These are phyloP conservation scores for Leptinotarsa rubiginosa DNA, from an alignment of 2,888 invertebrate genomes.

Conservation along the genomic window DNA sequence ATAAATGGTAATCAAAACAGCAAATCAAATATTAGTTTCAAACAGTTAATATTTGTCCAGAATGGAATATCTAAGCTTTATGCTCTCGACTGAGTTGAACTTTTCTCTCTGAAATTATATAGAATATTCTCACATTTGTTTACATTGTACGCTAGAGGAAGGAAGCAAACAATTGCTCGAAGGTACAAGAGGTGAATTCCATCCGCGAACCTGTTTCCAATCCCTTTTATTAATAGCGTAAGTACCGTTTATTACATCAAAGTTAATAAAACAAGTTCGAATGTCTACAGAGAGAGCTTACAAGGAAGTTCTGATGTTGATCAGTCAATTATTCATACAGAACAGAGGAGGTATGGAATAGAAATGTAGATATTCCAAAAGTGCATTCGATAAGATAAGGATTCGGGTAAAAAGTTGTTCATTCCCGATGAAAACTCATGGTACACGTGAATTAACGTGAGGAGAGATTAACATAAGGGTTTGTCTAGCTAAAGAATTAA, in stretches of 20 bases:
- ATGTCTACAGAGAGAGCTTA: not conserved
- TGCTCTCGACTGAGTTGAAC: slow-evolving; percentile 50
- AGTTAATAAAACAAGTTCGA: slow-evolving; percentile 17
- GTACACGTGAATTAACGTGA: no score
- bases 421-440: no score
- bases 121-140: slow-evolving; percentile 57
- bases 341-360: not conserved
- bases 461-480: no score
- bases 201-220: slow-evolving; percentile 43
- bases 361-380: no score
- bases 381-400: no score
- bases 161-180: slow-evolving; percentile 57
- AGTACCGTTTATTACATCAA: slow-evolving; percentile 42
- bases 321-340: not conserved
- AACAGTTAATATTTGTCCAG: slow-evolving; percentile 42
- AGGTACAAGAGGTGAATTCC: slow-evolving; percentile 52
- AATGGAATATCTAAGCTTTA: slow-evolving; percentile 37
- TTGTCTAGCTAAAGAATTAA: no score
- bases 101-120: slow-evolving; percentile 54
- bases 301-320: slow-evolving; percentile 5
- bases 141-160: slow-evolving; percentile 50
- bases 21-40: slow-evolving; percentile 41
- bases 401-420: no score
- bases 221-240: slow-evolving; percentile 44
- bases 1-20: slow-evolving; percentile 11